phyloP scores from a whole-genome alignment of 1,140 invertebrate species.

The Formica exsecta region DNA sequence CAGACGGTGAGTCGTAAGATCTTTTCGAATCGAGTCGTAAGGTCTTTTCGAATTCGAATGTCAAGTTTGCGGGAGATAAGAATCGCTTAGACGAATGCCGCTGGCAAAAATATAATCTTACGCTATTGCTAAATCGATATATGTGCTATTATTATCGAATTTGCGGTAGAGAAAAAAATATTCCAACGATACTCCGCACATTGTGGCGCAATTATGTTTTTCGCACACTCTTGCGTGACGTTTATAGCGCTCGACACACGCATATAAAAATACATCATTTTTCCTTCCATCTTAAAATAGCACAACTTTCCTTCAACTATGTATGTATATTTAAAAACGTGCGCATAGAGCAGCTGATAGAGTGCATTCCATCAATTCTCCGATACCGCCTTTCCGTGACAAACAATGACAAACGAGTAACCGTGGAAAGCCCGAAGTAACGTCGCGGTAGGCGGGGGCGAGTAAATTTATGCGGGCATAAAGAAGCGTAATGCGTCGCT shows the following conservation, averaged over 20 bases:
- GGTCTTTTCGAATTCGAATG: background rate
- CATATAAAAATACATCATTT: conserved; percentile 32
- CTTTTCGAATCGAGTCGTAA: background rate
- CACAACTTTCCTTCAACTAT: background rate
- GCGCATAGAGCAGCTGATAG: background rate
- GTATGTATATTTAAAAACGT: conserved; percentile 6
- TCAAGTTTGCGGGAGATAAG: background rate
- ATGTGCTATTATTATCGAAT: background rate
- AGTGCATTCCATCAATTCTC: conserved; percentile 11
- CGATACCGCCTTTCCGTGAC: conserved; percentile 16
- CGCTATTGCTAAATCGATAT: conserved; percentile 37
- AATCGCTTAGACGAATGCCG: background rate
- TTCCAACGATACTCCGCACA: background rate
- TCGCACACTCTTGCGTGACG: conserved; percentile 31
- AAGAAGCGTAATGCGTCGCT: conserved; percentile 30
- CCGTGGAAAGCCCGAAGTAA: conserved; percentile 12
- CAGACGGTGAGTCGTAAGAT: conserved; percentile 3
- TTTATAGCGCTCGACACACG: background rate
- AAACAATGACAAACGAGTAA: conserved; percentile 36
- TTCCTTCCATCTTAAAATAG: background rate
- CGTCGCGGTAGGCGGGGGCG: background rate
- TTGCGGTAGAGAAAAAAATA: background rate
- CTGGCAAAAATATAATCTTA: background rate
- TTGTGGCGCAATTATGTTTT: background rate
- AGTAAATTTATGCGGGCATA: conserved; percentile 43